phyloP scores from a whole-genome alignment of 2,113 vertebrate genomes.

The Hucho hucho region DNA sequence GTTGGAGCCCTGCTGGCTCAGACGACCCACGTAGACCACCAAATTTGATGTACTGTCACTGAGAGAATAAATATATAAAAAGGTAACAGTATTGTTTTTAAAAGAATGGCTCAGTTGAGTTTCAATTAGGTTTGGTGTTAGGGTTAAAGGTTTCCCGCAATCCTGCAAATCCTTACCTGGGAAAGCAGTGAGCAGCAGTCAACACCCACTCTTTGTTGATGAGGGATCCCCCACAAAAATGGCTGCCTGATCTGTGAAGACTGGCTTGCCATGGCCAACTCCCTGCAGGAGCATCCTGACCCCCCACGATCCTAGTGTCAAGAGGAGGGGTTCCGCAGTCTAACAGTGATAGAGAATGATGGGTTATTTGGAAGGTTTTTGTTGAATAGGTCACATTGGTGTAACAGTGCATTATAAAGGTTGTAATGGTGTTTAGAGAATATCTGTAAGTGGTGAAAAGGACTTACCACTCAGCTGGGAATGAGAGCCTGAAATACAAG shows the following conservation, averaged over 20 bases:
- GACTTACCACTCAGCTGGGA: not conserved
- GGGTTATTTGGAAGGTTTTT: not conserved
- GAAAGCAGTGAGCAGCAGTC: slow-evolving; percentile 65
- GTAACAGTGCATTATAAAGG: not conserved
- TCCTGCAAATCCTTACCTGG: not conserved
- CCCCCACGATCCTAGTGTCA: slow-evolving; percentile 58
- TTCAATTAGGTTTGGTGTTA: no score
- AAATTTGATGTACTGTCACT: not conserved
- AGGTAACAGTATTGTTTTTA: not conserved
- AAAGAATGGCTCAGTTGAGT: no score
- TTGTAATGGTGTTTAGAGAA: not conserved
- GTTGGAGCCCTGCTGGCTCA: not conserved
- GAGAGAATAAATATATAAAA: not conserved
- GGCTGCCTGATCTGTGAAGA: no score
- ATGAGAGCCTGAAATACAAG: not conserved
- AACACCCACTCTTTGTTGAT: no score
- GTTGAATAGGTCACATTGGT: not conserved
- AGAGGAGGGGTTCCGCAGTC: slow-evolving; percentile 37
- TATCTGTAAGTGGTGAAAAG: not conserved
- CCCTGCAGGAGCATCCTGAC: no score
- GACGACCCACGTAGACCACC: slow-evolving; percentile 27
- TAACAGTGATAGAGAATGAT: slow-evolving; percentile 16
- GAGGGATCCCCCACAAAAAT: no score
- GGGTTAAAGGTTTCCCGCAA: no score
- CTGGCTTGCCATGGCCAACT: no score